These are phyloP conservation scores for Oscheius sp. DNA, from an alignment of 2,888 invertebrate species.

Conservation along the genomic window DNA sequence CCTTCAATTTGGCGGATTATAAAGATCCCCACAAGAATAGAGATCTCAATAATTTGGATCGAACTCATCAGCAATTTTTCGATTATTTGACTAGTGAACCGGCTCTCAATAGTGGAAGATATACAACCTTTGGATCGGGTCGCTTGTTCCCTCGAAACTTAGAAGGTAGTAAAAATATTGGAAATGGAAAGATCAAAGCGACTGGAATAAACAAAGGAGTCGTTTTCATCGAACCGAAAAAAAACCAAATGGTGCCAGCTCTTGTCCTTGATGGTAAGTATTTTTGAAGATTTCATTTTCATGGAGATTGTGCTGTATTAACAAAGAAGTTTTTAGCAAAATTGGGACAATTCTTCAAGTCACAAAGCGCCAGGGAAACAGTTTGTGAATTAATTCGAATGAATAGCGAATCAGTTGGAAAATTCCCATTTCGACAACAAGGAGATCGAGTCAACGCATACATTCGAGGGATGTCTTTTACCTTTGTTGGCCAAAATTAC, in stretches of 20 bases:
- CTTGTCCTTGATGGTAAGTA: slow-evolving; percentile 22
- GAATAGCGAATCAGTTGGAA: not conserved
- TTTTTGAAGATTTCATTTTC: not conserved
- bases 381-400: not conserved
- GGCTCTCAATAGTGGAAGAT: slow-evolving; percentile 1
- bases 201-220: slow-evolving; percentile 15
- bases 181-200: not conserved
- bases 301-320: too few species aligned
- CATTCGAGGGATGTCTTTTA: not conserved
- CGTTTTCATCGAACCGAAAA: slow-evolving; percentile 12
- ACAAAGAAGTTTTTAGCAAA: slow-evolving; percentile 17
- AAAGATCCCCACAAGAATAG: not conserved
- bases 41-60: slow-evolving; percentile 10
- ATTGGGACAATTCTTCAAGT: slow-evolving; percentile 24
- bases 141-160: slow-evolving; percentile 15
- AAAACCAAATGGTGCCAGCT: slow-evolving; percentile 14
- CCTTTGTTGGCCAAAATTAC: not conserved
- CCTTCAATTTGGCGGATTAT: slow-evolving; percentile 1
- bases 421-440: not conserved
- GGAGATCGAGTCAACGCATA: slow-evolving; percentile 10
- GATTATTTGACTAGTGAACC: slow-evolving; percentile 29
- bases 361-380: not conserved
- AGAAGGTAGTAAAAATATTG: not conserved
- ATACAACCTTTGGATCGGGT: slow-evolving; percentile 10
- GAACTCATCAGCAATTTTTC: slow-evolving; percentile 16